A percentile compares a stretch with the other conserved stretches of the same genome.
These are phyloP conservation scores for Lordiphosa mommai DNA, from an alignment of 1,140 invertebrate species.

Conservation along the genomic window DNA sequence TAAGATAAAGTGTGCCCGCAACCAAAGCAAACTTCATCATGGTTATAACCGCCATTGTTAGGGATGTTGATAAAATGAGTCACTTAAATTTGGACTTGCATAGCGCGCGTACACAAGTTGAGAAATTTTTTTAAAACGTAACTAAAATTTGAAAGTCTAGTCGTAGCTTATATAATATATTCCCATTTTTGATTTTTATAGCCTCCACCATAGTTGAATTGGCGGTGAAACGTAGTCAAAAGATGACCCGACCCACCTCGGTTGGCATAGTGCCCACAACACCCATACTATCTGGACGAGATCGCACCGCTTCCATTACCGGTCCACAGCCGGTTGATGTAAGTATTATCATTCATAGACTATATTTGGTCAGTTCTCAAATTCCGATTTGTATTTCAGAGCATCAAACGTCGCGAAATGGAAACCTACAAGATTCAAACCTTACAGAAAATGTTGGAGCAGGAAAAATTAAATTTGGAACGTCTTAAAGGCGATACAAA, in stretches of 20 bases:
- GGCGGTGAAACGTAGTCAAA: slow-evolving; percentile 72
- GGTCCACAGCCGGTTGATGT: slow-evolving; percentile 94
- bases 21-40: slow-evolving; percentile 31
- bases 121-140: no score
- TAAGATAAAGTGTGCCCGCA: slow-evolving; percentile 25
- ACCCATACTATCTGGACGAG: slow-evolving; percentile 67
- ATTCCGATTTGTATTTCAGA: slow-evolving; percentile 80
- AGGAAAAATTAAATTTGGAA: slow-evolving; percentile 88
- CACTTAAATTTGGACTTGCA: background rate
- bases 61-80: background rate
- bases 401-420: slow-evolving; percentile 88
- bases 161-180: background rate
- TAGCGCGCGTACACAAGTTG: no score
- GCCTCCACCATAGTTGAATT: slow-evolving; percentile 75
- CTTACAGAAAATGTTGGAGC: slow-evolving; percentile 89
- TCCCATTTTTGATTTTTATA: slow-evolving; percentile 12
- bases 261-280: slow-evolving; percentile 69
- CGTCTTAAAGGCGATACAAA: slow-evolving; percentile 81
- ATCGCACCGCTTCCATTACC: slow-evolving; percentile 84
- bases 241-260: slow-evolving; percentile 68
- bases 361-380: no score
- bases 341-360: slow-evolving; percentile 51
- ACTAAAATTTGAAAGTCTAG: slow-evolving; percentile 14
- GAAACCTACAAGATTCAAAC: slow-evolving; percentile 88
- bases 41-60: slow-evolving; percentile 15